A percentile compares a stretch with the other conserved stretches of the same genome.
Evolutionary conservation across 2,888 invertebrate species (phyloP).

Genomic region (Pristionchus mayeri): DNA sequence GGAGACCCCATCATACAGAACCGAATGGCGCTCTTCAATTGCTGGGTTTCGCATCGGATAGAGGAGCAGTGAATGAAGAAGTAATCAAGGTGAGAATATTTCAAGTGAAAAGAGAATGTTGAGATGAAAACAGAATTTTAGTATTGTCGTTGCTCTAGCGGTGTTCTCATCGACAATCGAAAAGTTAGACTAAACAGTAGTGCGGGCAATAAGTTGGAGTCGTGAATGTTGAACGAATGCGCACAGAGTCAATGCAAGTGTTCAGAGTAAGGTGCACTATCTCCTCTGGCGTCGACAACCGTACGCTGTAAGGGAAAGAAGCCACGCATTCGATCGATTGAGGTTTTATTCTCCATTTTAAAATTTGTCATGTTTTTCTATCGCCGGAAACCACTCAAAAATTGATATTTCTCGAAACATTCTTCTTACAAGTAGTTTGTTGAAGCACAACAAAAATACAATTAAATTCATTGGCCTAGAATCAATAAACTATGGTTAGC

Average conservation of each 20-base stretch:
- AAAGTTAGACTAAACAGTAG: too few species aligned
- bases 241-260: not conserved
- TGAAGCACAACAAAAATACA: not conserved
- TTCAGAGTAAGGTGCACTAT: constrained; percentile 46
- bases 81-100: constrained; percentile 30
- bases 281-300: constrained; percentile 42
- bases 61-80: constrained; percentile 45
- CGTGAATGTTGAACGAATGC: not conserved
- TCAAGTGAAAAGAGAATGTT: too few species aligned
- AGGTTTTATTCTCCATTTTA: not conserved
- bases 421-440: not conserved
- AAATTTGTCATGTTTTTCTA: not conserved
- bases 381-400: not conserved
- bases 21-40: constrained; percentile 43
- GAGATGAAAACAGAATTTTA: too few species aligned
- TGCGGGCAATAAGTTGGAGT: too few species aligned
- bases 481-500: not conserved
- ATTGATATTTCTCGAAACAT: not conserved
- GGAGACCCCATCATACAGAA: not conserved
- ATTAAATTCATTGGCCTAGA: not conserved
- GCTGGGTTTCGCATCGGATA: constrained; percentile 36
- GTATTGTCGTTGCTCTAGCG: too few species aligned
- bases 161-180: too few species aligned
- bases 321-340: constrained; percentile 23
- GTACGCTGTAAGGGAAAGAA: constrained; percentile 26